Percentiles rank a stretch among this genome's conserved stretches.
Evolutionary conservation across 2,113 vertebrate genomes (phyloP).

Genomic region (Prolemur simus): DNA sequence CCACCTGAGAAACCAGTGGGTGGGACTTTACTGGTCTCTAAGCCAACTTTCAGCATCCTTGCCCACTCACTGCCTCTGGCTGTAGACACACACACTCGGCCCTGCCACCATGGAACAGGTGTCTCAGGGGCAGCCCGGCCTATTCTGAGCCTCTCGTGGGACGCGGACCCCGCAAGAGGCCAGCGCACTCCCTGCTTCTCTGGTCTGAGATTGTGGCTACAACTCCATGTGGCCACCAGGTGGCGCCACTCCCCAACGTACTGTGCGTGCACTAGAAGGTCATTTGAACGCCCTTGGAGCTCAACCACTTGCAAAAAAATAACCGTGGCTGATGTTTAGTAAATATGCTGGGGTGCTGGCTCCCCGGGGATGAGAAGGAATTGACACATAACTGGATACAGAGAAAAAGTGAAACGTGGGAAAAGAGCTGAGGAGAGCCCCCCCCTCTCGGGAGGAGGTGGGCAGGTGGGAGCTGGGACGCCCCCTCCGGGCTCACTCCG

Average conservation of each 20-base stretch:
- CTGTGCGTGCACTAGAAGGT: not conserved
- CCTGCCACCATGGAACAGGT: not conserved
- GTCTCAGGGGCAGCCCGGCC: not conserved
- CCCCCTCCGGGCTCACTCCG: not conserved
- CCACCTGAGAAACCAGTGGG: not conserved
- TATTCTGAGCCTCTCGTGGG: not conserved
- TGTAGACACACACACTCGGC: not conserved
- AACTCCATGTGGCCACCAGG: not conserved
- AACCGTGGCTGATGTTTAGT: not conserved
- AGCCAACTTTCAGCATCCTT: not conserved
- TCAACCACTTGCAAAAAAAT: not conserved
- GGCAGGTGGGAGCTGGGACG: rapidly evolving
- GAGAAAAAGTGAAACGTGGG: not conserved
- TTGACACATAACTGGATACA: not conserved
- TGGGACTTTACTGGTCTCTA: not conserved
- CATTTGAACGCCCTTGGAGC: slow-evolving; percentile 50
- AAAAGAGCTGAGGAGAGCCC: not conserved
- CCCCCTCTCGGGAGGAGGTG: rapidly evolving
- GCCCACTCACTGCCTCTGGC: not conserved
- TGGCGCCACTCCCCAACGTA: slow-evolving; percentile 28
- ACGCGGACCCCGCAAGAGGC: not conserved
- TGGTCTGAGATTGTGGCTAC: not conserved
- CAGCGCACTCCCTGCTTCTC: rapidly evolving
- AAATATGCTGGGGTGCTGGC: not conserved
- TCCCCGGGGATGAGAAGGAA: not conserved